These are phyloP conservation scores for Microtus oregoni DNA, from an alignment of 2,113 vertebrate species.

Conservation along the genomic window DNA sequence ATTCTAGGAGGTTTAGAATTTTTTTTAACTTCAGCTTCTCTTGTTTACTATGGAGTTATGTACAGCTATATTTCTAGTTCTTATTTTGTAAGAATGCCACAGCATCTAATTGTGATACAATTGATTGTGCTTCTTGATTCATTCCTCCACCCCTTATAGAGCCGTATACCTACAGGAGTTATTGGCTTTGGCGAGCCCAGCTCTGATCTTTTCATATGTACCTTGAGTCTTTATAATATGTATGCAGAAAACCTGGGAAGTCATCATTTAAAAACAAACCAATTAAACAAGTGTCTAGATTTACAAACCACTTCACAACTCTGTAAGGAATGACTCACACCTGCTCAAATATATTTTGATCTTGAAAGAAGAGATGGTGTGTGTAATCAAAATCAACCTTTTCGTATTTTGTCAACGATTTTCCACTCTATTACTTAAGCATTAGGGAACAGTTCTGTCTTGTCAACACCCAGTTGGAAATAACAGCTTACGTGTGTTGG, in stretches of 20 bases:
- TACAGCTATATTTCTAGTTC: not conserved
- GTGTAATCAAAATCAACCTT: slow-evolving; percentile 75
- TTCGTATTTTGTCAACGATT: slow-evolving; percentile 73
- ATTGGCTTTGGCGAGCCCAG: not conserved
- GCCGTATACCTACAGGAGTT: not conserved
- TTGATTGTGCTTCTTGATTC: not conserved
- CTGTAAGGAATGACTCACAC: slow-evolving; percentile 66
- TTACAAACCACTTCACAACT: slow-evolving; percentile 28
- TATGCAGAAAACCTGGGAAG: not conserved
- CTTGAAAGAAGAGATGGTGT: slow-evolving; percentile 59
- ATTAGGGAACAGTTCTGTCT: slow-evolving; percentile 64
- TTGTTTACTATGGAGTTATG: not conserved
- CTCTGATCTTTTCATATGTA: not conserved
- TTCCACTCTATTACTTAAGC: slow-evolving; percentile 74
- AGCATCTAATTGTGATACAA: not conserved
- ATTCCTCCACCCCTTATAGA: not conserved
- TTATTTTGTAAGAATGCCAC: not conserved
- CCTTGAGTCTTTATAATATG: slow-evolving; percentile 29
- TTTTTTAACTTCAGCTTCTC: not conserved
- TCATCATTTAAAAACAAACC: slow-evolving; percentile 49
- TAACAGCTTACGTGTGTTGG: slow-evolving; percentile 63
- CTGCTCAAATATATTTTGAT: slow-evolving; percentile 66
- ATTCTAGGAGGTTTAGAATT: not conserved
- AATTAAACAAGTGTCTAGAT: slow-evolving; percentile 46
- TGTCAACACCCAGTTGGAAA: slow-evolving; percentile 77